These are phyloP conservation scores for Agrotis exclamationis DNA, from an alignment of 2,888 invertebrate species.

Conservation along the genomic window DNA sequence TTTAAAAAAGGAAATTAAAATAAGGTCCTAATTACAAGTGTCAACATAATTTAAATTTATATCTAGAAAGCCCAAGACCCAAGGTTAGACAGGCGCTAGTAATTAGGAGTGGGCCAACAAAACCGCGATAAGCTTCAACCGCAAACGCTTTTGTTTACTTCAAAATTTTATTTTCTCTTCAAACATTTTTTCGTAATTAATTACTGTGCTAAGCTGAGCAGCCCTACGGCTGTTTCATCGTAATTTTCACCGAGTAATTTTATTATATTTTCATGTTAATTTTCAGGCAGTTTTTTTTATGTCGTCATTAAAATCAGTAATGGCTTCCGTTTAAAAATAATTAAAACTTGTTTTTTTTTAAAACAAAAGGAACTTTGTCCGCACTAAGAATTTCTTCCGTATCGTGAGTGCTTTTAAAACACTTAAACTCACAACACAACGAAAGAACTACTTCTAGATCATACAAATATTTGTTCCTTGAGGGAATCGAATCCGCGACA, in stretches of 20 bases:
- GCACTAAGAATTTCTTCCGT: too few relatives aligned
- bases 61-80: conserved; percentile 35
- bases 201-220: conserved; percentile 53
- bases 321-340: conserved; percentile 22
- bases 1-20: not conserved
- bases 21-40: conserved; percentile 9
- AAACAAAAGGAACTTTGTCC: too few relatives aligned
- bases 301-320: conserved; percentile 26
- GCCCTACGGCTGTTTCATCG: conserved; percentile 20
- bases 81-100: conserved; percentile 48
- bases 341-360: too few relatives aligned
- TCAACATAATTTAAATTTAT: conserved; percentile 30
- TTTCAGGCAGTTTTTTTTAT: conserved; percentile 17
- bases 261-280: conserved; percentile 32
- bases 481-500: too few relatives aligned
- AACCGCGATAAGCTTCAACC: conserved; percentile 57
- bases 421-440: too few relatives aligned
- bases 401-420: too few relatives aligned
- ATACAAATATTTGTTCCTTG: too few relatives aligned
- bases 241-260: conserved; percentile 30
- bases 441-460: too few relatives aligned
- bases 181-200: conserved; percentile 61
- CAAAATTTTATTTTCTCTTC: conserved; percentile 54
- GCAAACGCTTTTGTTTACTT: conserved; percentile 56
- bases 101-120: conserved; percentile 66